Conservation (phyloP, 2,113 vertebrate genomes). For the Ammodramus savannarum region DNA sequence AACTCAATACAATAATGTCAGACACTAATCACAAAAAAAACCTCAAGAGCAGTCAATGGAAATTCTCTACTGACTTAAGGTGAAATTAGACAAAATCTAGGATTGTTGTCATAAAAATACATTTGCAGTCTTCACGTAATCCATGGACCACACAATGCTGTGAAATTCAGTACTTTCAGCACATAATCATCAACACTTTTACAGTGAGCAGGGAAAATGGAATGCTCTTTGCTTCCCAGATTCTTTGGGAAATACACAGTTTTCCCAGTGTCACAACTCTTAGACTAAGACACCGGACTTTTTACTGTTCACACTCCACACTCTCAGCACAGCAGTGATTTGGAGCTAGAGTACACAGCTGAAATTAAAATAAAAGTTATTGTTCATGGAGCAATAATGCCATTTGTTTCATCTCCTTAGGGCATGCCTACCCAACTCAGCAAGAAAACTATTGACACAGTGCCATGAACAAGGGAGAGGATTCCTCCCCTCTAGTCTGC, state of each 20-base stretch:
- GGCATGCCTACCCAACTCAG: neutral
- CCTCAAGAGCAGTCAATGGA: neutral
- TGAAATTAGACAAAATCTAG: neutral
- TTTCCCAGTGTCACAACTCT: neutral
- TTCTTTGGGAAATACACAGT: neutral
- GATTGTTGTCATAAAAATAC: neutral
- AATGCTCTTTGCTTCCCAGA: neutral
- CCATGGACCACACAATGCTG: neutral
- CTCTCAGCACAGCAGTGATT: neutral
- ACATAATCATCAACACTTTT: neutral
- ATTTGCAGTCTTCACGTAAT: neutral
- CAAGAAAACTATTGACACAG: neutral
- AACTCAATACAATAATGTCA: neutral
- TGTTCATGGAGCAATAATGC: neutral
- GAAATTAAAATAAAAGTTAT: neutral
- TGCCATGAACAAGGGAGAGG: neutral
- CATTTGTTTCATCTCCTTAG: neutral
- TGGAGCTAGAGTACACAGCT: neutral
- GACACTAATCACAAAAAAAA: neutral
- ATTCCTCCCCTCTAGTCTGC: neutral
- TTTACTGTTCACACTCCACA: neutral
- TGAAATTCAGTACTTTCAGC: neutral
- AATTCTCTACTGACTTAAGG: neutral
- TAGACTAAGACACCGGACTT: neutral
- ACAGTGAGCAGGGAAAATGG: neutral